Conservation (phyloP, 2,113 vertebrate genomes). For the Turnix velox region DNA sequence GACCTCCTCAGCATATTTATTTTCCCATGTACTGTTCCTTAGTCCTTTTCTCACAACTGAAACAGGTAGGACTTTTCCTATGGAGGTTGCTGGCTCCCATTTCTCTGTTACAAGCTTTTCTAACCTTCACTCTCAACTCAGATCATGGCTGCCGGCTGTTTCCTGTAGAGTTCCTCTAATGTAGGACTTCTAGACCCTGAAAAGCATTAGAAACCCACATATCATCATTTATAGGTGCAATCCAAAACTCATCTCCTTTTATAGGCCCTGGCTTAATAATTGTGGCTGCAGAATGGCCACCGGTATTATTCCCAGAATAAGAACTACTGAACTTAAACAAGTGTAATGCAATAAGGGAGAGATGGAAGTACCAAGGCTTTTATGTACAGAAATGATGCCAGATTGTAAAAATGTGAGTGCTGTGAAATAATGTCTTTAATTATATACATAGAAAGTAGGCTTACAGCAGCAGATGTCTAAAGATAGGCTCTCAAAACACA, state of each 20-base stretch:
- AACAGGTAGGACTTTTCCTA: background rate
- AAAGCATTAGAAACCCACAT: slow-evolving; percentile 38
- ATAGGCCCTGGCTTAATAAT: slow-evolving; percentile 59
- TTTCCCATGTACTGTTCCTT: background rate
- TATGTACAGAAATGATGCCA: slow-evolving; percentile 49
- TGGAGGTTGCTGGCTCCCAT: background rate
- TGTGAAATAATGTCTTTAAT: slow-evolving; percentile 63
- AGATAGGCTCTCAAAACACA: background rate
- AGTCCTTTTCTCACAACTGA: background rate
- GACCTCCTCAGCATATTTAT: background rate
- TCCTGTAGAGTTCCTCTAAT: background rate
- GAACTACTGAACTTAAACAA: slow-evolving; percentile 49
- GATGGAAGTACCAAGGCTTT: slow-evolving; percentile 45
- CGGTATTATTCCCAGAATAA: slow-evolving; percentile 43
- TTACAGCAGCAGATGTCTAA: slow-evolving; percentile 37
- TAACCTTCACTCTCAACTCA: background rate
- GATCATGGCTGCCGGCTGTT: background rate
- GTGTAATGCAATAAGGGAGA: slow-evolving; percentile 18
- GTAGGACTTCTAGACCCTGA: background rate
- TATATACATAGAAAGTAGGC: slow-evolving; percentile 19
- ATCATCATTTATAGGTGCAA: slow-evolving; percentile 56
- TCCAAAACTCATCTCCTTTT: slow-evolving; percentile 63
- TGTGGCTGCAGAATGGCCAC: slow-evolving; percentile 40
- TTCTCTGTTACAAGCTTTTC: background rate
- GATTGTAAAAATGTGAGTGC: slow-evolving; percentile 48